Percentiles rank a stretch among this genome's conserved stretches.
phyloP scores from a whole-genome alignment of 2,888 invertebrate species.

The Fragum sueziense region DNA sequence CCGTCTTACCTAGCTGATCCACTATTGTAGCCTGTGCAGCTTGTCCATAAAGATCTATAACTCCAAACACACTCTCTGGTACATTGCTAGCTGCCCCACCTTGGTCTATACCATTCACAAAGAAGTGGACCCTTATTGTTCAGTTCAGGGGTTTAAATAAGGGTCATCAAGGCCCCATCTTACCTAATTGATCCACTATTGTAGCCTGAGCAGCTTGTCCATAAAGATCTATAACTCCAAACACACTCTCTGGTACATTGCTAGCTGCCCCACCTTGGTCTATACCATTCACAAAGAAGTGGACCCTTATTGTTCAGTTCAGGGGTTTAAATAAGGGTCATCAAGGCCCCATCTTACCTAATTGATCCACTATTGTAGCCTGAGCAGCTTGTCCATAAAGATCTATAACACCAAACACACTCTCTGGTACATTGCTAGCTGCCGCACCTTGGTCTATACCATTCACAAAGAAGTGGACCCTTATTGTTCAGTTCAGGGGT shows the following conservation, averaged over 20 bases:
- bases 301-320: too few species aligned
- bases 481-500: conserved; percentile 93
- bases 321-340: too few species aligned
- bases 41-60: conserved; percentile 93
- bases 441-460: conserved; percentile 93
- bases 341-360: conserved; percentile 69
- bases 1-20: conserved; percentile 75
- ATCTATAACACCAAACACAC: conserved; percentile 96
- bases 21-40: conserved; percentile 81
- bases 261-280: conserved; percentile 93
- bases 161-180: too few species aligned
- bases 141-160: too few species aligned
- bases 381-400: conserved; percentile 87
- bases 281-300: conserved; percentile 95
- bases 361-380: conserved; percentile 79
- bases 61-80: conserved; percentile 93
- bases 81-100: conserved; percentile 94
- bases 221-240: conserved; percentile 97
- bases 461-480: conserved; percentile 94
- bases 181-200: conserved; percentile 78
- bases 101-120: conserved; percentile 93
- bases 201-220: conserved; percentile 83
- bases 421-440: conserved; percentile 90
- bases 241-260: conserved; percentile 90
- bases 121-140: conserved; percentile 95